Base-by-base conservation (phyloP, 2,797 vertebrate species). In the Channa striata region DNA sequence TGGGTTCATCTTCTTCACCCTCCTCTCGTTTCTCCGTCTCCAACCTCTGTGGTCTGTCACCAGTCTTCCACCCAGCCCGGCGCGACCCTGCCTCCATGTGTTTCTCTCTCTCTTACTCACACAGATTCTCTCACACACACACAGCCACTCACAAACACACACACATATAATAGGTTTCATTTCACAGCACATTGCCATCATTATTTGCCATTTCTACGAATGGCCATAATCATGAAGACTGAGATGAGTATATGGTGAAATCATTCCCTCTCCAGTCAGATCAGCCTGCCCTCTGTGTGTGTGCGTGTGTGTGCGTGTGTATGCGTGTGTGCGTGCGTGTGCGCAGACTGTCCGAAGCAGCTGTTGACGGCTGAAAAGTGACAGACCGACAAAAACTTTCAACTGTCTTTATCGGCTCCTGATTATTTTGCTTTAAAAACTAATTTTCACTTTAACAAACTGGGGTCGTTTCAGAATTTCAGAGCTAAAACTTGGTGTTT, bases 121-220 rank as follows among this genome's bases (percentile, higher is more conserved):
- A 25, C 21, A 19, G 57, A 30, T 30, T 46, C 48, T 39, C 25
- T 54, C 14, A 50, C 68, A 53, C 58, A 19, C 50, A n/a, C 56
- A 17, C 36, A 57, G 39, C 40, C 76, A 56, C 57, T 66, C 52
- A 40, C 74, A 52, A 54, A 69, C 53, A 77, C 59, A 68, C 53
- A 36, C 48, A 56, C 66, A 82, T 20, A 72, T 78, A 90, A 90
- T 85, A 64, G 84, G 80, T 58, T 87, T 89, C 80, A 90, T 91
- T 92, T 93, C 91, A 91, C 90, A 92, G 83, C 78, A 88, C 87
- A 93, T 90, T 91, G 87, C 81, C 53, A 44, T 72, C 86, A 93
- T 93, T 93, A 93, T 87, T 90, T 82, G 83, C 80, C 80, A 86
- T 89, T 90, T 90, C 82, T 83, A 86, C 77, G 56, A 53, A 88